Conservation (phyloP, 2,797 vertebrate species). For the Brotula barbata region DNA sequence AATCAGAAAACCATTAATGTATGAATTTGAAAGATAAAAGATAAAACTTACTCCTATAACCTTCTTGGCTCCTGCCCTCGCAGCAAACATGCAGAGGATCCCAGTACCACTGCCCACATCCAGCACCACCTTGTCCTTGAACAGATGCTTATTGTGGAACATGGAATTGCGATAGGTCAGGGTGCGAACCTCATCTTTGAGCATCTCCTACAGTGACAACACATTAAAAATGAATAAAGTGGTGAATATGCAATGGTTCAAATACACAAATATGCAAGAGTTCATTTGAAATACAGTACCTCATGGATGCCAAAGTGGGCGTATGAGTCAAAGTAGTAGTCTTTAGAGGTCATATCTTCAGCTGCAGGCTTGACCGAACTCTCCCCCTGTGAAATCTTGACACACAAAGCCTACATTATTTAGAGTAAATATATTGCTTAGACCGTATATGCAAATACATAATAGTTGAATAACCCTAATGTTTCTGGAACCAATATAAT, state of each 20-base stretch:
- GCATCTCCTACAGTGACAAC: slow-evolving; percentile 84
- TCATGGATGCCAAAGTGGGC: slow-evolving; percentile 95
- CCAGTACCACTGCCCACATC: slow-evolving; percentile 94
- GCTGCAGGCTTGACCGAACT: slow-evolving; percentile 87
- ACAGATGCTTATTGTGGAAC: slow-evolving; percentile 96
- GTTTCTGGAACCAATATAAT: too few species aligned
- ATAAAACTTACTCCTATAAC: slow-evolving; percentile 86
- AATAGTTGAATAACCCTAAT: too few species aligned
- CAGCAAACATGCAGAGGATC: slow-evolving; percentile 95
- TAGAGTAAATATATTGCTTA: too few species aligned
- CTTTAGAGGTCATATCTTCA: slow-evolving; percentile 95
- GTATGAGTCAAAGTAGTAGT: slow-evolving; percentile 96
- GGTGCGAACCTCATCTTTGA: slow-evolving; percentile 93
- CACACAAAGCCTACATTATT: slow-evolving; percentile 19
- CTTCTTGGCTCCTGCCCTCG: slow-evolving; percentile 91
- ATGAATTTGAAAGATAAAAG: too few species aligned
- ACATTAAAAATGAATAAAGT: too few species aligned
- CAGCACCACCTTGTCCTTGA: slow-evolving; percentile 94
- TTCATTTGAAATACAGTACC: slow-evolving; percentile 65
- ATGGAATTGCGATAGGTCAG: slow-evolving; percentile 95
- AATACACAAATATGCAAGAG: neutral
- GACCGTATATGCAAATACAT: too few species aligned
- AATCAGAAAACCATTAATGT: too few species aligned
- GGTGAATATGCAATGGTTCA: neutral
- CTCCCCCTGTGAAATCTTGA: slow-evolving; percentile 89